Conservation (phyloP, 2,797 vertebrate genomes). For the Discoglossus pictus region DNA sequence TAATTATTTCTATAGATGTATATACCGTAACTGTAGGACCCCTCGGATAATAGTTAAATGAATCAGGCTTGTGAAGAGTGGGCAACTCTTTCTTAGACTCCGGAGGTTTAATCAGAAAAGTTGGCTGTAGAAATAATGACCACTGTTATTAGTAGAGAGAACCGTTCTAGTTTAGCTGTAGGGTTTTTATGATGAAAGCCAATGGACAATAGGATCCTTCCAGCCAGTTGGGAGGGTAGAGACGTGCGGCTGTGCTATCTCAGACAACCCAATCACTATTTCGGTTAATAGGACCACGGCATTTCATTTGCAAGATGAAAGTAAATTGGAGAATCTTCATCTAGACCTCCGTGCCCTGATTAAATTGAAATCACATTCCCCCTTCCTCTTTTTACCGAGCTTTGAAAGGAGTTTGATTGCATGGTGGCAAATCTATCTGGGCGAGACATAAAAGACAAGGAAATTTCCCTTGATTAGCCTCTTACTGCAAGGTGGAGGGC, state of each 20-base stretch:
- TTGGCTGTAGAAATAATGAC: neutral
- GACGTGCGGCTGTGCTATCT: neutral
- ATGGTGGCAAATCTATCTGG: conserved; percentile 23
- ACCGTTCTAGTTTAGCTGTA: conserved; percentile 4
- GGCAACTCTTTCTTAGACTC: too few species aligned
- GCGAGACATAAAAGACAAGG: conserved; percentile 43
- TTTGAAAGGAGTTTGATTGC: conserved; percentile 51
- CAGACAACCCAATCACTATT: conserved; percentile 18
- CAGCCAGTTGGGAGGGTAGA: conserved; percentile 7
- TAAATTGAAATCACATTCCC: conserved; percentile 41
- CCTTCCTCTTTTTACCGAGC: conserved; percentile 28
- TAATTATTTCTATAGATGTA: too few species aligned
- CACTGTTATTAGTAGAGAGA: conserved; percentile 7
- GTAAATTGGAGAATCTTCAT: conserved; percentile 44
- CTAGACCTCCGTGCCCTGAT: conserved; percentile 40
- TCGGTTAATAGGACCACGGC: conserved; percentile 24
- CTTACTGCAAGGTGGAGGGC: conserved; percentile 64
- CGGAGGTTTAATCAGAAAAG: neutral
- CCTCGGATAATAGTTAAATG: too few species aligned
- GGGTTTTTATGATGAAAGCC: conserved; percentile 36
- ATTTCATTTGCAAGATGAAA: conserved; percentile 1
- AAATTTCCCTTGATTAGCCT: conserved; percentile 67
- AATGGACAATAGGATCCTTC: conserved; percentile 16
- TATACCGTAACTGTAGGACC: too few species aligned
- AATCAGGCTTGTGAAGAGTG: too few species aligned